Evolutionary conservation across 2,888 invertebrate species (phyloP).

Genomic region (Oxycera nigricornis): DNA sequence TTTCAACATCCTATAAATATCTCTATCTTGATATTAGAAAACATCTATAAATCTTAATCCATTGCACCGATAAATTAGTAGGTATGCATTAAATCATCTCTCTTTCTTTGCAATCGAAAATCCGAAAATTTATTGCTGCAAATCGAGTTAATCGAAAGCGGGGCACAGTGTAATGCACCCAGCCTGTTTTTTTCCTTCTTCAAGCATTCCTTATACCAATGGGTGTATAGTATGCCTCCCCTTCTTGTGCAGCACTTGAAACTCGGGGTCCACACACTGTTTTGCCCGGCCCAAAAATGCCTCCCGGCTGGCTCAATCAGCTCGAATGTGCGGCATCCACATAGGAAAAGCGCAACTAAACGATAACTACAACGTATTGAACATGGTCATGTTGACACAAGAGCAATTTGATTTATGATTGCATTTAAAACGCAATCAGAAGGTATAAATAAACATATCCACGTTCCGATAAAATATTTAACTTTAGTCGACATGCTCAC

Average conservation of each 20-base stretch:
- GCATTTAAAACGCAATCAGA: slow-evolving; percentile 39
- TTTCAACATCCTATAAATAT: neutral
- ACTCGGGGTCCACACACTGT: neutral
- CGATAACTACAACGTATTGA: slow-evolving; percentile 36
- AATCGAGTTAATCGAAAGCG: slow-evolving; percentile 9
- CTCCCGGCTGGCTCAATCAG: neutral
- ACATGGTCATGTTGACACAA: slow-evolving; percentile 37
- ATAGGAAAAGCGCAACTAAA: slow-evolving; percentile 4
- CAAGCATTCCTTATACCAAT: neutral
- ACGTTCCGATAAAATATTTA: slow-evolving; percentile 38
- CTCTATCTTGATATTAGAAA: neutral
- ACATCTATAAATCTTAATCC: neutral
- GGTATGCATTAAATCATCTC: neutral
- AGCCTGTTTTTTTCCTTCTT: neutral
- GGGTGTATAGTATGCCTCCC: neutral
- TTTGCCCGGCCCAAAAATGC: neutral
- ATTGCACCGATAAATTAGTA: neutral
- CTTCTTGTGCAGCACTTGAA: neutral
- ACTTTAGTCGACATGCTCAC: slow-evolving; percentile 33
- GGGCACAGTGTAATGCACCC: neutral
- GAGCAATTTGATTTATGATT: slow-evolving; percentile 41
- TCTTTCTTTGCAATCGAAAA: neutral
- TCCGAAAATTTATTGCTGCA: slow-evolving; percentile 17
- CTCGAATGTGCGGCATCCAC: neutral
- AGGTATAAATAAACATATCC: slow-evolving; percentile 39